A percentile compares a stretch with the other conserved stretches of the same genome.
Conservation (phyloP, 2,113 vertebrate species). For the Solea solea region DNA sequence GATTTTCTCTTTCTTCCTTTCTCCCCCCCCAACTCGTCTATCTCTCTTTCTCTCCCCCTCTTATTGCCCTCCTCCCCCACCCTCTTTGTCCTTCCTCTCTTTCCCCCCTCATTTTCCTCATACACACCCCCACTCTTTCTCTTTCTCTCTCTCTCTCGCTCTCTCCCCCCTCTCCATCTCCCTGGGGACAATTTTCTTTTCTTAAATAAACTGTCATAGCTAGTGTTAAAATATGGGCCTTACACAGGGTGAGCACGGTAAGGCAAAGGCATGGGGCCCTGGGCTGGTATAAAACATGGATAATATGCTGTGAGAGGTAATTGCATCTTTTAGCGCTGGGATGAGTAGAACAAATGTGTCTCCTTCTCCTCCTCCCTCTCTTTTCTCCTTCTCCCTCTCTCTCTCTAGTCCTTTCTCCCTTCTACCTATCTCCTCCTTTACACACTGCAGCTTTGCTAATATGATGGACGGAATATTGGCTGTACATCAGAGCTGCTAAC, state of each 20-base stretch:
- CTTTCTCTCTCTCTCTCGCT: conserved; percentile 48
- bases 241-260: conserved; percentile 88
- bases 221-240: conserved; percentile 99
- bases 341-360: conserved; percentile 99
- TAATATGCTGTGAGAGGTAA: conserved; percentile 99
- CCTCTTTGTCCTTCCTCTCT: conserved; percentile 64
- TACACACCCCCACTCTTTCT: conserved; percentile 33
- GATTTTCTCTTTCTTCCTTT: conserved; percentile 33
- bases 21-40: conserved; percentile 47
- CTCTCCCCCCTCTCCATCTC: conserved; percentile 76
- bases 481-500: conserved; percentile 93
- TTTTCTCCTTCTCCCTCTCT: conserved; percentile 19
- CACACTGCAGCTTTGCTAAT: conserved; percentile 93
- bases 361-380: conserved; percentile 71
- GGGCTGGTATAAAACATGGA: conserved; percentile 99
- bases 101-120: conserved; percentile 55
- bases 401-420: conserved; percentile 27
- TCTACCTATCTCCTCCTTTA: conserved; percentile 64
- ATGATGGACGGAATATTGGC: conserved; percentile 99
- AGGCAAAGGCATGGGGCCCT: conserved; percentile 83
- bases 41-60: conserved; percentile 53
- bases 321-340: conserved; percentile 99
- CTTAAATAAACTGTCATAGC: conserved; percentile 99
- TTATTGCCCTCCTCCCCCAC: conserved; percentile 43
- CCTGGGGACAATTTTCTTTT: conserved; percentile 99